Conservation (phyloP, 2,888 invertebrate species). For the Melanargia galathea region DNA sequence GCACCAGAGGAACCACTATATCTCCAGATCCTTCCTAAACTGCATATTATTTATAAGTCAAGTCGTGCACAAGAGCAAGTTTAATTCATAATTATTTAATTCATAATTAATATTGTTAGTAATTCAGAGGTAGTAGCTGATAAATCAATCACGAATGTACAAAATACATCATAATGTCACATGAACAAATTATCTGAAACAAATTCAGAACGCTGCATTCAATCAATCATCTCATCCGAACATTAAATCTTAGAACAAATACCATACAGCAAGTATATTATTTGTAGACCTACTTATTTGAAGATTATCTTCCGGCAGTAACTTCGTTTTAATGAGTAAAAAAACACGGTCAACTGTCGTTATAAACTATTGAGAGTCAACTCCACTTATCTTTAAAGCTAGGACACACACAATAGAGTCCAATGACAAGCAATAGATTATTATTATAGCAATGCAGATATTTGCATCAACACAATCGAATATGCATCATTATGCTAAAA, state of each 20-base stretch:
- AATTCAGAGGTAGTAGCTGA: slow-evolving; percentile 1
- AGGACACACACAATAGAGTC: not conserved
- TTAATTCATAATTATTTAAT: not conserved
- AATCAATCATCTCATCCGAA: not conserved
- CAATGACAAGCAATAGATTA: too few species aligned
- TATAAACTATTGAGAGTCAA: not conserved
- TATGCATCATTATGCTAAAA: too few species aligned
- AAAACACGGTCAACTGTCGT: not conserved
- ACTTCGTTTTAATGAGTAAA: not conserved
- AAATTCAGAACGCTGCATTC: not conserved
- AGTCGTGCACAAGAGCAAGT: not conserved
- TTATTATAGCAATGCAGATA: too few species aligned
- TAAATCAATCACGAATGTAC: slow-evolving; percentile 12
- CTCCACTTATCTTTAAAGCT: not conserved
- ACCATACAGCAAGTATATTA: slow-evolving; percentile 6
- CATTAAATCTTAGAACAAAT: not conserved
- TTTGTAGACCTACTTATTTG: not conserved
- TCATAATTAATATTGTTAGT: not conserved
- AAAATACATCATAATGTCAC: slow-evolving; percentile 7
- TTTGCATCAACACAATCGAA: too few species aligned
- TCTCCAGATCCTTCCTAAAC: too few species aligned
- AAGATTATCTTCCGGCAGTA: not conserved
- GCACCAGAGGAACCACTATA: too few species aligned
- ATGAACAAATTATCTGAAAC: not conserved
- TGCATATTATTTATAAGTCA: not conserved